phyloP scores from a whole-genome alignment of 2,797 vertebrate species.

The Cyprinella venusta region DNA sequence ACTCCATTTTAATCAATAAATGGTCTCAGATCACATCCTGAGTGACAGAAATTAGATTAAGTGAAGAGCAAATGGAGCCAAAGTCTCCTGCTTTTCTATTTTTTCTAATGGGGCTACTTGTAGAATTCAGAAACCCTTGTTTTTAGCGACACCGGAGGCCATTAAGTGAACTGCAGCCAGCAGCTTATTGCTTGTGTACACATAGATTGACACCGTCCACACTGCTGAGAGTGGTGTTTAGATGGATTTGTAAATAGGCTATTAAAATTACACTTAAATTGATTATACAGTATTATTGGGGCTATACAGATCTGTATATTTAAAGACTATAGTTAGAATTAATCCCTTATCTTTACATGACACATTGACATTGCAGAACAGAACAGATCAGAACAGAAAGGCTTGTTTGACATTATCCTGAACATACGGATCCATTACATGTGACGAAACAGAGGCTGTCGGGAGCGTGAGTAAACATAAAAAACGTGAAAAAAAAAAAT shows the following conservation, averaged over 20 bases:
- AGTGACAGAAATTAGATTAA: background rate
- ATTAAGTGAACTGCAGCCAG: background rate
- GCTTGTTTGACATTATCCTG: background rate
- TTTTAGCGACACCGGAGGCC: background rate
- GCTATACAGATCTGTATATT: background rate
- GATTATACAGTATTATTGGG: background rate
- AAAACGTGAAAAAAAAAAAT: too few species aligned
- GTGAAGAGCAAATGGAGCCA: too few species aligned
- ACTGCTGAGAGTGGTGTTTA: background rate
- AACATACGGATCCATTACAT: too few species aligned
- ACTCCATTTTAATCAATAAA: conserved; percentile 5
- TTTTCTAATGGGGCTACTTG: too few species aligned
- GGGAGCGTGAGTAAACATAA: background rate
- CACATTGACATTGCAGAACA: too few species aligned
- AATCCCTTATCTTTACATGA: background rate
- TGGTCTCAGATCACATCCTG: background rate
- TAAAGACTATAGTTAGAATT: background rate
- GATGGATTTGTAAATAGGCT: background rate
- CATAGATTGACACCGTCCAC: background rate
- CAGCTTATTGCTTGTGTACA: background rate
- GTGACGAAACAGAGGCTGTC: too few species aligned
- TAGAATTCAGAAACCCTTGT: background rate
- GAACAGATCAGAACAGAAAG: background rate
- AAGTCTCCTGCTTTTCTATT: too few species aligned
- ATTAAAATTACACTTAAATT: background rate